These are phyloP conservation scores for Hemichromis elongatus DNA, from an alignment of 2,113 vertebrate species.

Conservation along the genomic window DNA sequence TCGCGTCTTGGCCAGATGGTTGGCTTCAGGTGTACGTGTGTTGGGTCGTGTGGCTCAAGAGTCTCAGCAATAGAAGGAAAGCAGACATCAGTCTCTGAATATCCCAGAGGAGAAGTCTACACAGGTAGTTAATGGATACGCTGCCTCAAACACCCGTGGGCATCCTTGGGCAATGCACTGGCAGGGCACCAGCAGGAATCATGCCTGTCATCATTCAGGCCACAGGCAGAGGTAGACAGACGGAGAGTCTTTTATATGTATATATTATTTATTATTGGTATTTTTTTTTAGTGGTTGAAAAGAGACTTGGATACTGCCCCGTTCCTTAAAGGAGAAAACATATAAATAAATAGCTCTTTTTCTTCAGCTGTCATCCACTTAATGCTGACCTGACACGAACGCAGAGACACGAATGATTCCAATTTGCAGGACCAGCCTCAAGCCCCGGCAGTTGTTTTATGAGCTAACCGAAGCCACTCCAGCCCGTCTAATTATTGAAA, in stretches of 20 bases:
- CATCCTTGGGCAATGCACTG: constrained; percentile 61
- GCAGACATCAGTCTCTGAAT: constrained; percentile 38
- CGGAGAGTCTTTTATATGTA: constrained; percentile 28
- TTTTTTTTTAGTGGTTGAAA: not conserved
- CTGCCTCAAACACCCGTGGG: constrained; percentile 55
- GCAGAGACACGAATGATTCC: constrained; percentile 52
- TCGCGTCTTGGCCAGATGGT: constrained; percentile 56
- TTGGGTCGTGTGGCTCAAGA: not conserved
- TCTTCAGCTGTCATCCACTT: constrained; percentile 16
- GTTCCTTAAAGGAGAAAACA: not conserved
- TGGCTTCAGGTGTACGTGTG: constrained; percentile 42
- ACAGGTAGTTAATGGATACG: constrained; percentile 65
- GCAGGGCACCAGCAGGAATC: constrained; percentile 57
- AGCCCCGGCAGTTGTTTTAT: constrained; percentile 51
- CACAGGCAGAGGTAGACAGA: constrained; percentile 42
- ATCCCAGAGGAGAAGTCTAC: constrained; percentile 49
- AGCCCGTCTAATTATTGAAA: constrained; percentile 49
- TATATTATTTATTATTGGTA: not conserved
- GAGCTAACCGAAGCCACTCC: constrained; percentile 28
- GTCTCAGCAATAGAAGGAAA: constrained; percentile 35
- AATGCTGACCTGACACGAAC: not conserved
- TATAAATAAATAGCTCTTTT: constrained; percentile 11
- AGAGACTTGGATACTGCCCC: not conserved
- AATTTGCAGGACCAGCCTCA: constrained; percentile 40
- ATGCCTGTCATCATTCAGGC: constrained; percentile 58